Evolutionary conservation across 2,888 invertebrate species (phyloP).

Genomic region (Leptinotarsa rubiginosa): DNA sequence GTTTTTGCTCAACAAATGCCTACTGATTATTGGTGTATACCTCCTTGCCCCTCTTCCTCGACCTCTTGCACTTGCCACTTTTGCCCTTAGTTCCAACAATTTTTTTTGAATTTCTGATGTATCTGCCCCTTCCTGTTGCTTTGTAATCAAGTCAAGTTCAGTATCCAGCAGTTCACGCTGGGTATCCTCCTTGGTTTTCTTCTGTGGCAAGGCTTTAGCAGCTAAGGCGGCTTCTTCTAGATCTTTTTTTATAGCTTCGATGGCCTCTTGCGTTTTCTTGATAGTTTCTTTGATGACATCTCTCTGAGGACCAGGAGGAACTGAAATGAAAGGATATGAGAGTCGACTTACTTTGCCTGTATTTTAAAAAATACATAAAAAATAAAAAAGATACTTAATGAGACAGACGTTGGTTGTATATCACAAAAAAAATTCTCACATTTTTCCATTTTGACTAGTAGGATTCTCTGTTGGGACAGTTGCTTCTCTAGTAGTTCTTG

Average conservation of each 20-base stretch:
- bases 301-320: conserved; percentile 79
- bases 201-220: conserved; percentile 58
- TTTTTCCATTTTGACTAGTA: conserved; percentile 85
- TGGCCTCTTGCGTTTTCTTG: conserved; percentile 84
- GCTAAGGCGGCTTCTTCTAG: conserved; percentile 64
- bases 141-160: conserved; percentile 90
- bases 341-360: no score
- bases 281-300: conserved; percentile 82
- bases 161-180: conserved; percentile 88
- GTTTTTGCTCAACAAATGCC: conserved; percentile 63
- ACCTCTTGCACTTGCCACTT: conserved; percentile 59
- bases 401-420: neutral
- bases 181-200: conserved; percentile 54
- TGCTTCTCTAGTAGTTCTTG: conserved; percentile 90
- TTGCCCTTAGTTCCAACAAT: conserved; percentile 78
- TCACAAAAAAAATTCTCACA: conserved; percentile 65
- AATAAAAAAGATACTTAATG: conserved; percentile 39
- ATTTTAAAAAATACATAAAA: no score
- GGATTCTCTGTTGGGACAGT: conserved; percentile 85
- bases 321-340: conserved; percentile 57
- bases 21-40: conserved; percentile 58
- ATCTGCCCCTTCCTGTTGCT: conserved; percentile 89
- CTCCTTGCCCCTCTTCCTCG: conserved; percentile 64
- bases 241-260: conserved; percentile 81
- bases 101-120: conserved; percentile 84